Base-by-base conservation (phyloP, 1,140 invertebrate species). In the Macrotrachela quadricornifera region DNA sequence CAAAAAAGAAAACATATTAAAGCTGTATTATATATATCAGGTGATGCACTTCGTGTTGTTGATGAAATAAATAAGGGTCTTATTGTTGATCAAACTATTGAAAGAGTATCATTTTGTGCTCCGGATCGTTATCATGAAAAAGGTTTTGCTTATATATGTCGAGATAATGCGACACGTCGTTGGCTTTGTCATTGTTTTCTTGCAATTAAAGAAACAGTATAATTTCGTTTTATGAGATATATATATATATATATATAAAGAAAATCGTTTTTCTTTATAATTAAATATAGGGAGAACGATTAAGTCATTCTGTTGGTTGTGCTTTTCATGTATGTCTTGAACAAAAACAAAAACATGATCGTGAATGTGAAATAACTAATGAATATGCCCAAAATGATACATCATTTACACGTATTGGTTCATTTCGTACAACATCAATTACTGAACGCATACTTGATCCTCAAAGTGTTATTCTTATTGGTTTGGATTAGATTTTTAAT, bases 121-220 rank as follows among this genome's bases (percentile, higher is more conserved):
- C 94, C 94, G 0, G 94, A 99, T 72, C 77, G 91, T 54, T 94
- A 95, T 68, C 85, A 96, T 63, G 90, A 96, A 60, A 82, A 86
- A 59, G 94, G 92, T 12, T 99, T 99, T 70, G 85, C 85, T 52
- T 92, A 84, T 65, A 85, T 86, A 58, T 85, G 85, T 63, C 76
- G 80, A 60, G 83, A 84, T 66, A 83, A 79, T 10, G 83, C 79
- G 12, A 85, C 71, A 3, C 71, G 81, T 46, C 78, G 92, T 15
- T 99, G 94, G 94, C 95, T 99, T 87, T 99, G 94, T 64, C 94
- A 99, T 73, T 92, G 90, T 46, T 99, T 99, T 69, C 73, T 95
- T 53, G 87, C 94, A 11, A 74, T 83, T 38, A 84, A 91, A 71
- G 53, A 54, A 15, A 54, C 46, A 10, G 44, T 53, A 3, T n/a